Conservation (phyloP, 1,140 invertebrate genomes). For the Polyergus mexicanus region DNA sequence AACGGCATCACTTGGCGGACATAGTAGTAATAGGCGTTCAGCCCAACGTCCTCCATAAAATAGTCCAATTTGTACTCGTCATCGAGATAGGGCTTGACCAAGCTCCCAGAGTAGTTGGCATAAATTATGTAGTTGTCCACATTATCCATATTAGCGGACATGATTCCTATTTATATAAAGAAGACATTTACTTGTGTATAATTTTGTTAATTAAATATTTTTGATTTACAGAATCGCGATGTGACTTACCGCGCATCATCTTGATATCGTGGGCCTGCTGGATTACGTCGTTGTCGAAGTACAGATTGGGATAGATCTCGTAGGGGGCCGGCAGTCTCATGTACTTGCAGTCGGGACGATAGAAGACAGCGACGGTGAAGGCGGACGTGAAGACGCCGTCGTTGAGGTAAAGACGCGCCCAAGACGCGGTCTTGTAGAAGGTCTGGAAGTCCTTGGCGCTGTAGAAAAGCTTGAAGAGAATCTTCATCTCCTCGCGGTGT, state of each 20-base stretch:
- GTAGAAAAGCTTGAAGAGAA: constrained; percentile 90
- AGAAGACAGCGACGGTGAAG: constrained; percentile 88
- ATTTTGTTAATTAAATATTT: neutral
- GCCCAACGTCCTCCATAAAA: constrained; percentile 90
- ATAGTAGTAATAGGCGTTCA: constrained; percentile 91
- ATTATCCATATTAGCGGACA: constrained; percentile 63
- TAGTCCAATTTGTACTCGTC: constrained; percentile 90
- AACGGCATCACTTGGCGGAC: constrained; percentile 89
- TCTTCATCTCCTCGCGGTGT: constrained; percentile 88
- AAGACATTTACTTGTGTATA: neutral
- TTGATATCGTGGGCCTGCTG: constrained; percentile 88
- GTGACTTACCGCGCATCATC: constrained; percentile 82
- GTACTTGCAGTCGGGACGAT: constrained; percentile 88
- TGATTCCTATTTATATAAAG: constrained; percentile 16
- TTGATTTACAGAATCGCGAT: neutral
- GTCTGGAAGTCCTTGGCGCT: constrained; percentile 88
- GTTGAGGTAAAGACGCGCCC: constrained; percentile 89
- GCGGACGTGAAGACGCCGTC: constrained; percentile 89
- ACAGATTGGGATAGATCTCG: constrained; percentile 90
- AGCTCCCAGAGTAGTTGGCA: constrained; percentile 80
- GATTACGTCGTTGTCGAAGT: constrained; percentile 88
- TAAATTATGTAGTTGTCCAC: constrained; percentile 80
- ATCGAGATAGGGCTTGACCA: constrained; percentile 78
- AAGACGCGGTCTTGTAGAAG: constrained; percentile 84
- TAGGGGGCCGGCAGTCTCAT: constrained; percentile 89